phyloP scores from a whole-genome alignment of 1,140 invertebrate species.

The Euschistus heros region DNA sequence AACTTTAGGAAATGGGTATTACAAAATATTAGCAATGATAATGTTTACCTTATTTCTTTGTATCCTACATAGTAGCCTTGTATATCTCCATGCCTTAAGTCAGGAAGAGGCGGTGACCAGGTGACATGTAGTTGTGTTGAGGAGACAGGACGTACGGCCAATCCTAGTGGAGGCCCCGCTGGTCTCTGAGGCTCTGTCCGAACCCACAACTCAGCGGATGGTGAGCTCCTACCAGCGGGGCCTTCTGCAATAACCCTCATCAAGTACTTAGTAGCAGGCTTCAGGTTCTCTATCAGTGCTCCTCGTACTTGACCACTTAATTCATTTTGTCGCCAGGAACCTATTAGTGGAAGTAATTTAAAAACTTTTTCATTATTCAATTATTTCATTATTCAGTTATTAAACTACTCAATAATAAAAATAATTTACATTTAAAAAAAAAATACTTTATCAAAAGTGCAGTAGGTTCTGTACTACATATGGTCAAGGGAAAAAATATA shows the following conservation, averaged over 20 bases:
- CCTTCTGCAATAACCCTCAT: slow-evolving; percentile 67
- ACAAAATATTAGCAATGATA: no score
- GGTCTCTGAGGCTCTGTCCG: slow-evolving; percentile 67
- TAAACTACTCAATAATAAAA: no score
- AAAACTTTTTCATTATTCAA: no score
- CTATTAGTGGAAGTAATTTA: slow-evolving; percentile 32
- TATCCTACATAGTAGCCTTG: slow-evolving; percentile 57
- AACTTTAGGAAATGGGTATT: no score
- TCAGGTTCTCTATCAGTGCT: slow-evolving; percentile 55
- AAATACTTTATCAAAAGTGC: no score
- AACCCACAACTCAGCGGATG: slow-evolving; percentile 55
- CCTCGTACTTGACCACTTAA: slow-evolving; percentile 48
- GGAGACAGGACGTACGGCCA: slow-evolving; percentile 56
- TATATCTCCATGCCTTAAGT: slow-evolving; percentile 60
- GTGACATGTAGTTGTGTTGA: slow-evolving; percentile 65
- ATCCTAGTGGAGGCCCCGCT: slow-evolving; percentile 44
- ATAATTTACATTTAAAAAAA: not conserved
- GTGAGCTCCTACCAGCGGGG: slow-evolving; percentile 53
- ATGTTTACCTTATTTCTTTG: slow-evolving; percentile 34
- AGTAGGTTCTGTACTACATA: no score
- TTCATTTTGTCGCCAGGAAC: slow-evolving; percentile 55
- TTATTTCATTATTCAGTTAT: no score
- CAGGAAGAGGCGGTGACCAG: slow-evolving; percentile 58
- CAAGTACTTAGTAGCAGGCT: slow-evolving; percentile 64
- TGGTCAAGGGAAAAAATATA: no score